These are phyloP conservation scores for Delphinus delphis DNA, from an alignment of 2,113 vertebrate species.

Conservation along the genomic window DNA sequence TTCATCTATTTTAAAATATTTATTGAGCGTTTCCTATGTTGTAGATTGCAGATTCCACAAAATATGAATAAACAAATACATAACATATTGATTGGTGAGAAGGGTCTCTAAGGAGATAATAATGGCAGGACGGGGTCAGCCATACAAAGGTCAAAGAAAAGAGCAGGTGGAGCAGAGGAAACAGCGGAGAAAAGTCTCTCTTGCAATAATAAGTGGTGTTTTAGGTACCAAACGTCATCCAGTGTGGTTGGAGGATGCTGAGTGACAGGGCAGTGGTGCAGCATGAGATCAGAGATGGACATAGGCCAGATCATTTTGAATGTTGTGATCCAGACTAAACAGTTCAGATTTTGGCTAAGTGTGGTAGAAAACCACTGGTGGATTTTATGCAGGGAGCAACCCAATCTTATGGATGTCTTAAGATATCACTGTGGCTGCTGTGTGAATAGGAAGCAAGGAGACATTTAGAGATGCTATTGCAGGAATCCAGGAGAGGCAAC, in stretches of 20 bases:
- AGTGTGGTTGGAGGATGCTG: neutral
- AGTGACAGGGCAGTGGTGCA: neutral
- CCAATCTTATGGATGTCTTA: neutral
- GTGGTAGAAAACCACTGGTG: neutral
- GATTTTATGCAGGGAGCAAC: neutral
- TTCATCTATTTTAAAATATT: constrained; percentile 37
- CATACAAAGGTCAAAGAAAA: neutral
- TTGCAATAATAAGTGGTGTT: fast-evolving
- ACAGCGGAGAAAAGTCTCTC: neutral
- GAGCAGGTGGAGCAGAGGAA: neutral
- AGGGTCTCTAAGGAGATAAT: neutral
- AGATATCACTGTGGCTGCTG: neutral
- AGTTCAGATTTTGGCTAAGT: neutral
- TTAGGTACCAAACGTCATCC: neutral
- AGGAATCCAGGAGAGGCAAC: neutral
- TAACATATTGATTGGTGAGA: neutral
- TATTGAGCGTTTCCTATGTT: neutral
- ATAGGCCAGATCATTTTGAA: neutral
- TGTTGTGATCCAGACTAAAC: neutral
- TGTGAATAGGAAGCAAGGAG: neutral
- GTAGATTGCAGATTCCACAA: neutral
- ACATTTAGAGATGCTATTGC: neutral
- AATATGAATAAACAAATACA: neutral
- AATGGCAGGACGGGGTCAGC: neutral
- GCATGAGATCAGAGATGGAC: neutral